Base-by-base conservation (phyloP, 2,888 invertebrate genomes). In the Alsophila aescularia region DNA sequence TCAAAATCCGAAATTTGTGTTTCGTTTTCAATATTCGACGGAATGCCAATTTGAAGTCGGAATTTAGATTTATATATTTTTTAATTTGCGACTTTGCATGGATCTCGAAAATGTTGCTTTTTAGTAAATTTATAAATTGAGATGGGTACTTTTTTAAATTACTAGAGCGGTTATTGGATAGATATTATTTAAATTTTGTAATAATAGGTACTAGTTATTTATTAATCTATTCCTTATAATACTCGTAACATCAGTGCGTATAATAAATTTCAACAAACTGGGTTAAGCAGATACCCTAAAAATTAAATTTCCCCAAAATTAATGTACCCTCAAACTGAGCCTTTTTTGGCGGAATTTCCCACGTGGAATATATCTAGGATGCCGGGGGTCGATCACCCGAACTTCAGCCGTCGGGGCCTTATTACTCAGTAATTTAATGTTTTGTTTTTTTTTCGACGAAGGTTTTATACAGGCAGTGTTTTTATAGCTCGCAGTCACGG, bases 391-490 rank as follows among this genome's bases (percentile, higher is more conserved):
- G 87, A 87, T 87, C 85, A 83, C 83, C 82, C 77, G 75, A 76
- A 81, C 77, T 83, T 85, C 75, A 64, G 63, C 57, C 77, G 81
- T 79, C 77, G 74, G 72, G 70, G 77, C 75, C 84, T 89, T 87
- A 90, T 90, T 90, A 90, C 87, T 67, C 70, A 70, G 83, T 89
- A 83, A 88, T 87, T 88, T 90, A 87, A 89, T 85, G 87, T 86
- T 85, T 80, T 82, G 75, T 80, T 85, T 86, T 79, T 79, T 79
- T 78, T 81, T 77, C 76, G 77, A 71, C 67, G 69, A 70, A 73
- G 73, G 76, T 81, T 86, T 83, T 85, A 75, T 77, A 76, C 76
- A 73, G 78, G 65, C 79, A 67, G 72, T 73, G 79, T 77, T 85
- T 84, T 90, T 90, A 91, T 87, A 78, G 83, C 85, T 56, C 56